Conservation (phyloP, 2,888 invertebrate genomes). For the Tenthredo notha region DNA sequence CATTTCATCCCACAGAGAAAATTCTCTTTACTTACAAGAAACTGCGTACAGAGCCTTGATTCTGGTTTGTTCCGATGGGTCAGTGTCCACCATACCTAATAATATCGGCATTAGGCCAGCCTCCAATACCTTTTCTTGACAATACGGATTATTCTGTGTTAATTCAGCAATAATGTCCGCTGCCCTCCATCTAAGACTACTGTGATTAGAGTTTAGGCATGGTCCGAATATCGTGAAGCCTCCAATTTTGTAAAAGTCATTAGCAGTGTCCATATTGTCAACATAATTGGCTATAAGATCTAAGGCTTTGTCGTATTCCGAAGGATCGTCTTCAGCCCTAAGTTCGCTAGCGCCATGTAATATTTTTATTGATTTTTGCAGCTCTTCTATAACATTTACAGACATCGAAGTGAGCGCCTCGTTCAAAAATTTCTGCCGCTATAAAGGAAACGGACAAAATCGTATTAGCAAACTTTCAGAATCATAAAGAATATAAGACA, state of each 20-base stretch:
- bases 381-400: slow-evolving; percentile 84
- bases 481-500: slow-evolving; percentile 2
- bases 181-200: slow-evolving; percentile 83
- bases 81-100: slow-evolving; percentile 81
- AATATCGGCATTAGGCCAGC: slow-evolving; percentile 84
- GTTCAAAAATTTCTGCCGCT: slow-evolving; percentile 87
- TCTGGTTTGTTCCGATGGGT: slow-evolving; percentile 81
- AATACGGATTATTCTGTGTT: slow-evolving; percentile 92
- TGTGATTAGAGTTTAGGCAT: slow-evolving; percentile 83
- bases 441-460: slow-evolving; percentile 67
- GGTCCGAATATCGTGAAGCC: slow-evolving; percentile 87
- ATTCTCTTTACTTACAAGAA: slow-evolving; percentile 83
- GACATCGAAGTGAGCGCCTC: slow-evolving; percentile 86
- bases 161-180: slow-evolving; percentile 88
- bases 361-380: slow-evolving; percentile 83
- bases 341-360: slow-evolving; percentile 81
- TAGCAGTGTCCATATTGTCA: slow-evolving; percentile 89
- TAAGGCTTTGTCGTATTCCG: slow-evolving; percentile 83
- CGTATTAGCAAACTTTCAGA: not conserved
- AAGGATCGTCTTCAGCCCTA: slow-evolving; percentile 79
- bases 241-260: slow-evolving; percentile 92
- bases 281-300: slow-evolving; percentile 85
- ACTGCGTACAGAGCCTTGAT: slow-evolving; percentile 89
- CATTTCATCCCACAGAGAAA: not conserved
- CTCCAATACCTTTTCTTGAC: slow-evolving; percentile 87